Conservation (phyloP, 2,888 invertebrate genomes). For the Adelphocoris suturalis region DNA sequence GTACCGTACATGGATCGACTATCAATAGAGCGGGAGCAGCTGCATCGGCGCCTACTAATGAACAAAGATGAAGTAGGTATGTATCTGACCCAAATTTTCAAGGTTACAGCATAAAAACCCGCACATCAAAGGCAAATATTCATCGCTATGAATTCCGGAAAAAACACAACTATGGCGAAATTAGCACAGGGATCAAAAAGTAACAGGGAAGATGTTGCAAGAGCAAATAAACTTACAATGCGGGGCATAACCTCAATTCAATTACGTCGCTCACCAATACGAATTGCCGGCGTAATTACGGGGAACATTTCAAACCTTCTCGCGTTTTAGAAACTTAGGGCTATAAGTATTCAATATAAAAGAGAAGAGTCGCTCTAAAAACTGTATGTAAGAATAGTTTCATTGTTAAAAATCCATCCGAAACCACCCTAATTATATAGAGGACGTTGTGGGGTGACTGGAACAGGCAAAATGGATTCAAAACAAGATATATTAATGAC, state of each 20-base stretch:
- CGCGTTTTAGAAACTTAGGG: too few relatives aligned
- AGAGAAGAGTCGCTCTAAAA: too few relatives aligned
- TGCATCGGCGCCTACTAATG: neutral
- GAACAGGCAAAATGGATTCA: neutral
- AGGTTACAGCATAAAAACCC: neutral
- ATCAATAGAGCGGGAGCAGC: neutral
- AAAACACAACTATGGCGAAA: neutral
- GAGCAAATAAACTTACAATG: slow-evolving; percentile 53
- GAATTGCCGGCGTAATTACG: too few relatives aligned
- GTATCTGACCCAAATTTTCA: slow-evolving; percentile 26
- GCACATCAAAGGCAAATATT: neutral
- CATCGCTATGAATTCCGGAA: neutral
- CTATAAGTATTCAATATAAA: too few relatives aligned
- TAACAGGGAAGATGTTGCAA: neutral
- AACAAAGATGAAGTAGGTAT: slow-evolving; percentile 10
- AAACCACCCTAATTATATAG: neutral
- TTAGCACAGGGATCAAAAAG: slow-evolving; percentile 14
- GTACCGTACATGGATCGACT: too few relatives aligned
- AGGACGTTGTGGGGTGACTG: slow-evolving; percentile 8
- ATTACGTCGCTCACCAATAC: neutral
- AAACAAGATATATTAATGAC: neutral
- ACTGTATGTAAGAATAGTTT: too few relatives aligned
- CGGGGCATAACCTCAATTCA: slow-evolving; percentile 39
- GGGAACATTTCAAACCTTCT: too few relatives aligned
- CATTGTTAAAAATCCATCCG: neutral